phyloP scores from a whole-genome alignment of 1,140 invertebrate genomes.

The Agrypnia vestita region DNA sequence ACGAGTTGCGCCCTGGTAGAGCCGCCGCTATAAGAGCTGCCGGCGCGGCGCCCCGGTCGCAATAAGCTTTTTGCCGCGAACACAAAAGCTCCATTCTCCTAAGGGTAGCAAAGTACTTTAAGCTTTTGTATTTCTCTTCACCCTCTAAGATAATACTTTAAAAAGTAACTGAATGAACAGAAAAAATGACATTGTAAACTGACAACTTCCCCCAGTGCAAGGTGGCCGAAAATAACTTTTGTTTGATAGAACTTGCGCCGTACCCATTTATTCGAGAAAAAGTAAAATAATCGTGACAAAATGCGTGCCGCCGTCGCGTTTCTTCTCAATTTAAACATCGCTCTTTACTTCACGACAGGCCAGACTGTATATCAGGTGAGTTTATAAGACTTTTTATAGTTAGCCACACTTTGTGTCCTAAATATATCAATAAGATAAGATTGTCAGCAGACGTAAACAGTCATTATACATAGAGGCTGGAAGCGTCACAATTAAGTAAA shows the following conservation, averaged over 20 bases:
- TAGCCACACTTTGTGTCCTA: background rate
- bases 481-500: too few species aligned
- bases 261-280: background rate
- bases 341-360: constrained; percentile 54
- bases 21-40: constrained; percentile 54
- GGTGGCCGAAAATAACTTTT: background rate
- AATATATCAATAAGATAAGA: constrained; percentile 8
- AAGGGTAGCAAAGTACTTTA: constrained; percentile 16
- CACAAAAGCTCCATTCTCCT: constrained; percentile 30
- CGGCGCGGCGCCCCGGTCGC: constrained; percentile 46
- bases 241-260: too few species aligned
- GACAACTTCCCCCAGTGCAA: constrained; percentile 7
- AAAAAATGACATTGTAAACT: constrained; percentile 11
- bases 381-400: constrained; percentile 11
- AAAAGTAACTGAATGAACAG: background rate
- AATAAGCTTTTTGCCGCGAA: constrained; percentile 51
- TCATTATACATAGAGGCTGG: background rate
- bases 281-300: constrained; percentile 18
- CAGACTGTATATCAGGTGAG: constrained; percentile 54
- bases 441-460: background rate
- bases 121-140: too few species aligned
- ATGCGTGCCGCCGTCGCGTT: constrained; percentile 56
- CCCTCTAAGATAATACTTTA: background rate
- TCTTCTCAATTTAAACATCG: constrained; percentile 55
- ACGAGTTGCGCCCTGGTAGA: constrained; percentile 48